Percentiles rank a stretch among this genome's conserved stretches.
Evolutionary conservation across 2,888 invertebrate genomes (phyloP).

Genomic region (Ochlodes sylvanus): DNA sequence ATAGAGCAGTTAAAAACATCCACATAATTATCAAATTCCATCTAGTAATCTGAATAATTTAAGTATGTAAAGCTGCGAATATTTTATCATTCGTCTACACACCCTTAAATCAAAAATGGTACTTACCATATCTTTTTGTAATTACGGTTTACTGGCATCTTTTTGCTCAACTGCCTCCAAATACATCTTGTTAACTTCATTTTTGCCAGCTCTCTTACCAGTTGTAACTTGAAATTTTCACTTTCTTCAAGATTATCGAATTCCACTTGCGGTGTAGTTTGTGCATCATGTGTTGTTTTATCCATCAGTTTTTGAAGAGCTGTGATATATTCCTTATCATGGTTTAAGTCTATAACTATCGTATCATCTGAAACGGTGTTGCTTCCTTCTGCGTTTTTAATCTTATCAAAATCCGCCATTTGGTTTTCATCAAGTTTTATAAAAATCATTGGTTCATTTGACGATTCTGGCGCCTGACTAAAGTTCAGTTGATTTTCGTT

Average conservation of each 20-base stretch:
- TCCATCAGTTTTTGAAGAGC: not conserved
- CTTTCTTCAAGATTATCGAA: not conserved
- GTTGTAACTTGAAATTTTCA: not conserved
- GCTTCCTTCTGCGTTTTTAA: not conserved
- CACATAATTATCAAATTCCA: too few relatives aligned
- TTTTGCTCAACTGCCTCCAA: not conserved
- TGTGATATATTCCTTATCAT: not conserved
- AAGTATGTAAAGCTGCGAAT: too few relatives aligned
- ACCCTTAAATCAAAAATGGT: not conserved
- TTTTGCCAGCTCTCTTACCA: not conserved
- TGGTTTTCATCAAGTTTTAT: not conserved
- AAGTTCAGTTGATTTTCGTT: not conserved
- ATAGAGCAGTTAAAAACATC: too few relatives aligned
- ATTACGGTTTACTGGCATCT: not conserved
- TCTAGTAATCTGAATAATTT: too few relatives aligned
- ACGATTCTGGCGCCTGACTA: not conserved
- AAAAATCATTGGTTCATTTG: not conserved
- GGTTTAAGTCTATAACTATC: not conserved
- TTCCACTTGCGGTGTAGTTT: not conserved
- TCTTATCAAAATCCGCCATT: not conserved
- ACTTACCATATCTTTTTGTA: not conserved
- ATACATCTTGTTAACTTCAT: not conserved
- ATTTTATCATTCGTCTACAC: not conserved
- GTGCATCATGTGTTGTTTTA: not conserved
- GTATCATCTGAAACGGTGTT: not conserved